Percentiles rank a stretch among this genome's conserved stretches.
These are phyloP conservation scores for Seira sanloemensis DNA, from an alignment of 2,888 invertebrate genomes.

Conservation along the genomic window DNA sequence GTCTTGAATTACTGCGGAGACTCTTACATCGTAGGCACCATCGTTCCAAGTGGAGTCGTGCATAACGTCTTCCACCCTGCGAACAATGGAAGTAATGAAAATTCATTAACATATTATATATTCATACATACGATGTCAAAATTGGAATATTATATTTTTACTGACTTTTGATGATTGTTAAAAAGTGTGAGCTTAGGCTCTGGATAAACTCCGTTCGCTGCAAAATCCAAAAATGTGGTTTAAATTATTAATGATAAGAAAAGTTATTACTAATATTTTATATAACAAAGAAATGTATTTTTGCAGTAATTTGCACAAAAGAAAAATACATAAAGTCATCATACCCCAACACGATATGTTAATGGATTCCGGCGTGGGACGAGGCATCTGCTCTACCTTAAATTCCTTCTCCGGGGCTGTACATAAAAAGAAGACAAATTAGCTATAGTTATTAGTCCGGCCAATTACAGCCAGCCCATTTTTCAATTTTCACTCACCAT, in stretches of 20 bases:
- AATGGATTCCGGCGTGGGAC: constrained; percentile 62
- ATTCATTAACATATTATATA: too few species aligned
- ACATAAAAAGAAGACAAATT: too few species aligned
- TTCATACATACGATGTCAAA: too few species aligned
- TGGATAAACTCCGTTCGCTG: constrained; percentile 67
- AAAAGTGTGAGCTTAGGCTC: constrained; percentile 65
- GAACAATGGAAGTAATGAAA: too few species aligned
- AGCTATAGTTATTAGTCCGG: too few species aligned
- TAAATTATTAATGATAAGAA: constrained; percentile 26
- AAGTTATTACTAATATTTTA: too few species aligned
- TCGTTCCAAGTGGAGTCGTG: constrained; percentile 65
- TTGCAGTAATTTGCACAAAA: constrained; percentile 12
- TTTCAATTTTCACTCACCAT: constrained; percentile 43
- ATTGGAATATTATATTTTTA: neutral
- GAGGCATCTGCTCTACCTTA: constrained; percentile 49
- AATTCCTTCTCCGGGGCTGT: constrained; percentile 63
- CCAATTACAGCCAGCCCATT: too few species aligned
- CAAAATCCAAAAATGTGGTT: too few species aligned
- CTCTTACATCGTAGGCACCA: constrained; percentile 67
- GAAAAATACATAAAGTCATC: constrained; percentile 6
- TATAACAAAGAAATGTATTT: too few species aligned
- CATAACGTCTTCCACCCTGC: constrained; percentile 61
- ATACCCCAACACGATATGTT: constrained; percentile 69
- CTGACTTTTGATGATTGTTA: constrained; percentile 57
- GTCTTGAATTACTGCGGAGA: constrained; percentile 58